These are phyloP conservation scores for Xiphorhynchus erythropygius DNA, from an alignment of 2,797 vertebrate species.

Conservation along the genomic window DNA sequence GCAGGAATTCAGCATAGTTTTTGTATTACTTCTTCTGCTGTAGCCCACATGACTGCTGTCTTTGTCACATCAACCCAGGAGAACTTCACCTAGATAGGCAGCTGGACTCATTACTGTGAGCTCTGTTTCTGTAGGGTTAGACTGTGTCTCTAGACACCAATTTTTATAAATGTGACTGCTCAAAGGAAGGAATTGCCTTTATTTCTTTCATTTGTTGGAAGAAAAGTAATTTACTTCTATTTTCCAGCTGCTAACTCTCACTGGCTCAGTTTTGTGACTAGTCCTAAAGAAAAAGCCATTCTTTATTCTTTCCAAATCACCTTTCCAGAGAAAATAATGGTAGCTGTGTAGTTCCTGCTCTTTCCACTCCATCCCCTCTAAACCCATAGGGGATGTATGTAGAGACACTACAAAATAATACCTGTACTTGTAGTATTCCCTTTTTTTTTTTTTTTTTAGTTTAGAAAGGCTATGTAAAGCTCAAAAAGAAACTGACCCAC, in stretches of 20 bases:
- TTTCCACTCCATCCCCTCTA: background rate
- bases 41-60: background rate
- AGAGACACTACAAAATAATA: background rate
- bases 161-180: slow-evolving; percentile 6
- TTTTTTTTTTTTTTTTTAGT: background rate
- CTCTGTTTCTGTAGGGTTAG: background rate
- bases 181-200: slow-evolving; percentile 20
- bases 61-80: background rate
- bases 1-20: background rate
- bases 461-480: background rate
- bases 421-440: background rate
- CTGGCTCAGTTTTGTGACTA: background rate
- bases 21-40: background rate
- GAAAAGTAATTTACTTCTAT: slow-evolving; percentile 24
- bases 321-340: slow-evolving; percentile 9
- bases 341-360: background rate
- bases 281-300: slow-evolving; percentile 4
- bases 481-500: background rate
- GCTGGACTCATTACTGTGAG: background rate
- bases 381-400: background rate
- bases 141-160: background rate
- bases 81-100: background rate
- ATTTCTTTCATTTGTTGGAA: slow-evolving; percentile 20
- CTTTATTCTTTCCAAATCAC: slow-evolving; percentile 7
- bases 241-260: background rate